A percentile compares a stretch with the other conserved stretches of the same genome.
Conservation (phyloP, 2,797 vertebrate species). For the Pseudopleuronectes americanus region DNA sequence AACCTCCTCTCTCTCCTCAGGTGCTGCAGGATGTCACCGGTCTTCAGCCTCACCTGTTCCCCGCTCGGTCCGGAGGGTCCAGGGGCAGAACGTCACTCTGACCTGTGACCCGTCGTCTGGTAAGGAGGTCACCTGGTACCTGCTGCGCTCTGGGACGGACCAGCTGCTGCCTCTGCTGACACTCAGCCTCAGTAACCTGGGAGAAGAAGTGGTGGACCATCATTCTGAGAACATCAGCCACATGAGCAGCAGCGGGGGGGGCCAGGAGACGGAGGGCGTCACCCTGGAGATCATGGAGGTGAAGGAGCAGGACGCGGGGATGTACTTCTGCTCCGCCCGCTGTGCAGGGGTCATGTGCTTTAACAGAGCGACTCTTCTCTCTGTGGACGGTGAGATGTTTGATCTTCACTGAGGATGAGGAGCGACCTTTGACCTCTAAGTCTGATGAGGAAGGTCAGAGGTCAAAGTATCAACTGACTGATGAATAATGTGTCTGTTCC, state of each 20-base stretch:
- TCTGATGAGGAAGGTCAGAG: too few species aligned
- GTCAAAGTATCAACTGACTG: too few species aligned
- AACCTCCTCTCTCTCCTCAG: slow-evolving; percentile 22
- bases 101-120: slow-evolving; percentile 37
- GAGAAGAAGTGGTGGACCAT: rapidly evolving
- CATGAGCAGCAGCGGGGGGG: rapidly evolving
- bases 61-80: slow-evolving; percentile 10
- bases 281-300: slow-evolving; percentile 42
- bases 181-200: rapidly evolving
- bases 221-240: rapidly evolving
- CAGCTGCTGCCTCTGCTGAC: slow-evolving; percentile 52
- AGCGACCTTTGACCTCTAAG: too few species aligned
- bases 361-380: slow-evolving; percentile 13
- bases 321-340: slow-evolving; percentile 53
- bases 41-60: slow-evolving; percentile 14
- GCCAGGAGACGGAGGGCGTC: rapidly evolving
- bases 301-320: slow-evolving; percentile 40
- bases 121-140: slow-evolving; percentile 33
- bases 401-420: too few species aligned
- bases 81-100: slow-evolving; percentile 47
- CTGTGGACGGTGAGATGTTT: slow-evolving; percentile 33
- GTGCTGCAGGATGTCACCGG: slow-evolving; percentile 15
- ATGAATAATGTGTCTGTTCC: background rate
- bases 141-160: slow-evolving; percentile 27
- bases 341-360: rapidly evolving